Evolutionary conservation across 2,113 vertebrate species (phyloP).

Genomic region (Artemisiospiza belli): DNA sequence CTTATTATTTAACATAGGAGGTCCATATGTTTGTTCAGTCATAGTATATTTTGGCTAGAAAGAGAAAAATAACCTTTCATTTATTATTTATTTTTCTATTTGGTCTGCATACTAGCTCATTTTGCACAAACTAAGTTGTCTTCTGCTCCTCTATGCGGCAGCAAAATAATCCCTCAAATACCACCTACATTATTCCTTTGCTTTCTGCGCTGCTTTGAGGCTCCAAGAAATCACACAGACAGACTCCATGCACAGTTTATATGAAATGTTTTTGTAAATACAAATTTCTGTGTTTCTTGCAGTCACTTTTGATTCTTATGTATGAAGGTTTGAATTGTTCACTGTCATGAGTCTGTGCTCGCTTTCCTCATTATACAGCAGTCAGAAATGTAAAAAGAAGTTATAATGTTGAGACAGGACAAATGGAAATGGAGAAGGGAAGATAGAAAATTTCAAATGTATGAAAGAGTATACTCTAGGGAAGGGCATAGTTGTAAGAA

Average conservation of each 20-base stretch:
- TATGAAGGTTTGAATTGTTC: neutral
- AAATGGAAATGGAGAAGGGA: neutral
- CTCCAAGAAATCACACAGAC: neutral
- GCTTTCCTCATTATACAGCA: neutral
- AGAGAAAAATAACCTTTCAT: constrained; percentile 11
- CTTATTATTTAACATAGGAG: neutral
- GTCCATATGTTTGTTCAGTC: neutral
- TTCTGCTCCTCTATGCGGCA: neutral
- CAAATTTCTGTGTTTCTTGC: neutral
- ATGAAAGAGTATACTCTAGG: neutral
- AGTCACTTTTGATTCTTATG: neutral
- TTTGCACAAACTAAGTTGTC: constrained; percentile 2
- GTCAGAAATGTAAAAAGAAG: neutral
- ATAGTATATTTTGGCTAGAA: neutral
- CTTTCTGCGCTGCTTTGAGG: neutral
- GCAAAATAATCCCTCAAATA: neutral
- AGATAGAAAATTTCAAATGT: neutral
- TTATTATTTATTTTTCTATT: constrained; percentile 36
- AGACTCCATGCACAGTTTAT: neutral
- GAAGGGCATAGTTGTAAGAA: neutral
- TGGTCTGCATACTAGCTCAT: neutral
- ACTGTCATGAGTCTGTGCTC: neutral
- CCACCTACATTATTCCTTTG: neutral
- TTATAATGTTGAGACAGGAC: neutral
- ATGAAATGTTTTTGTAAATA: neutral